phyloP scores from a whole-genome alignment of 2,113 vertebrate species.

The Tamias sibiricus region DNA sequence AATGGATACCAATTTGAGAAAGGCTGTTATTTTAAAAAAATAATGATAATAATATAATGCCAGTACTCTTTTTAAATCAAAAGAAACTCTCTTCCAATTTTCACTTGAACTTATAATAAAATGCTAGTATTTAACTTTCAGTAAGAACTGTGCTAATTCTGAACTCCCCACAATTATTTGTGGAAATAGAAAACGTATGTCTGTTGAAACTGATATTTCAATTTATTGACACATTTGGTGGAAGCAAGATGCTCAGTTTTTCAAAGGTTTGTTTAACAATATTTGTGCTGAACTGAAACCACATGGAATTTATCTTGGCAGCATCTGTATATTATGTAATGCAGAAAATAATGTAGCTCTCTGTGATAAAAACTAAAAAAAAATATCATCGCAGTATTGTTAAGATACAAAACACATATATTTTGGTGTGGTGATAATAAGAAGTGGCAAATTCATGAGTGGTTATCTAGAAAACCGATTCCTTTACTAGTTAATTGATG shows the following conservation, averaged over 20 bases:
- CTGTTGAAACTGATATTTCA: constrained; percentile 55
- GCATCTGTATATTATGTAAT: constrained; percentile 1
- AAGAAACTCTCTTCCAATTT: background rate
- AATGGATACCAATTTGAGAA: background rate
- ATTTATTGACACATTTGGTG: constrained; percentile 55
- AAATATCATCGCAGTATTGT: background rate
- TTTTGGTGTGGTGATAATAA: background rate
- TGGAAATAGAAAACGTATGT: constrained; percentile 27
- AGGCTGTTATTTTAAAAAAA: constrained; percentile 14
- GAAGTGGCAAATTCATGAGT: background rate
- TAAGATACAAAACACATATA: background rate
- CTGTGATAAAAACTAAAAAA: background rate
- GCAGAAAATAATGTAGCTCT: background rate
- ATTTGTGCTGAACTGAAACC: constrained; percentile 37
- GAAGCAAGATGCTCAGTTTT: constrained; percentile 33
- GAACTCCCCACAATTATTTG: constrained; percentile 33
- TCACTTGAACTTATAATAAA: constrained; percentile 33
- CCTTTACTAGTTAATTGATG: background rate
- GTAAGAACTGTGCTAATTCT: background rate
- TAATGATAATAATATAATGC: background rate
- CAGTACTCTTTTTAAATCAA: background rate
- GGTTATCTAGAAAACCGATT: background rate
- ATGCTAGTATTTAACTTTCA: constrained; percentile 51
- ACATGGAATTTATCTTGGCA: constrained; percentile 36
- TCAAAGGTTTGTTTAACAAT: constrained; percentile 51